phyloP scores from a whole-genome alignment of 2,888 invertebrate species.

The Tortrix viridana region DNA sequence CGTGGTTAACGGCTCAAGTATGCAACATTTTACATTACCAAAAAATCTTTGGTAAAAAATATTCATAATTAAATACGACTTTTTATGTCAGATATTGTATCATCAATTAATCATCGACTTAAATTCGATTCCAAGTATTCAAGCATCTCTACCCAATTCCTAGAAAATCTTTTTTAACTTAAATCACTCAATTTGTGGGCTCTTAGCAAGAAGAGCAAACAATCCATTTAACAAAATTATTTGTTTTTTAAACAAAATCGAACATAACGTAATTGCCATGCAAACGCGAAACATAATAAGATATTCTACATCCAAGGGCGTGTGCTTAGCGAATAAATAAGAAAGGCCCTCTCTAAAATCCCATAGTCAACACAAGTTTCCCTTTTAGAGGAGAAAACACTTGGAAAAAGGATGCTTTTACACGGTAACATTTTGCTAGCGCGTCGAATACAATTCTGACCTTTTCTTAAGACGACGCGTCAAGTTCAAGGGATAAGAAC shows the following conservation, averaged over 20 bases:
- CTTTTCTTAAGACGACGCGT: neutral
- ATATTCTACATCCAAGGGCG: constrained; percentile 27
- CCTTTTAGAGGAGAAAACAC: constrained; percentile 37
- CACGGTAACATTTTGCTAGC: neutral
- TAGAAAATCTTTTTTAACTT: too few species aligned
- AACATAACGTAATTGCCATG: constrained; percentile 7
- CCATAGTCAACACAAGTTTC: constrained; percentile 43
- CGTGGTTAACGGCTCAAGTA: too few species aligned
- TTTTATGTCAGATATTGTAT: too few species aligned
- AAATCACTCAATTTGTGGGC: neutral
- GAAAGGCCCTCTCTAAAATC: constrained; percentile 39
- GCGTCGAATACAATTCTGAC: neutral
- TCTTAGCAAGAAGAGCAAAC: neutral
- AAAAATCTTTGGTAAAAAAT: too few species aligned
- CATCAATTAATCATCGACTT: too few species aligned
- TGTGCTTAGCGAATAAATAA: constrained; percentile 31
- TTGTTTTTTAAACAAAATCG: neutral
- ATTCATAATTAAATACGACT: too few species aligned
- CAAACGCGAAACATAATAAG: constrained; percentile 29
- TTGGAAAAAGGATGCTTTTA: constrained; percentile 31
- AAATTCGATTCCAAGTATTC: too few species aligned
- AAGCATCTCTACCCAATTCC: too few species aligned
- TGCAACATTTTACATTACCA: too few species aligned
- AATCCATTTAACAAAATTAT: neutral
- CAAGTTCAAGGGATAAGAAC: too few species aligned